Base-by-base conservation (phyloP, 1,140 invertebrate species). In the Spodoptera frugiperda region DNA sequence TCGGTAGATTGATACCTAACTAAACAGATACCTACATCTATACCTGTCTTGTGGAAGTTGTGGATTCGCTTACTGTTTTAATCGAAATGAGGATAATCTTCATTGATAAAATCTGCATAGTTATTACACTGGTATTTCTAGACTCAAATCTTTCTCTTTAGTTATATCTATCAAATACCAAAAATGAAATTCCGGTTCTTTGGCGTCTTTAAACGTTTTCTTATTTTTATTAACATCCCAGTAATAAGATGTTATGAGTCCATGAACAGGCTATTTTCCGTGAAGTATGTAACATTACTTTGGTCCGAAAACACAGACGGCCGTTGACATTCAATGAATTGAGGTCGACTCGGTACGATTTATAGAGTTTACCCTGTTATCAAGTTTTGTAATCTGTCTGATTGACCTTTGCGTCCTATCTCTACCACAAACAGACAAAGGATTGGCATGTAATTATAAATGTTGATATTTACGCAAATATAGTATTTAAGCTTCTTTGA, bases 201-300 rank as follows among this genome's bases (percentile, higher is more conserved):
- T 17, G 63, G 44, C n/a, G 11, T 33, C 4, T 9, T 33, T 2
- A 33, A 5, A 51, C 14, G 6, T 3, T 51, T 6, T 51, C 15
- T 51, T 51, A 51, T 51, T 19, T 25, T 21, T 21, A 25, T 19
- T 54, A 15, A 19, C 30, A 54, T 53, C 15, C 14, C 51, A 17
- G n/a, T n/a, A n/a, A 39, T 39, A 70, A 39, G 25, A 54, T 53
- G 67, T 33, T 70, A 70, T 39, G 67, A 68, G 65, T 68, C 49
- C 48, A 19, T 53, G n/a, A 10, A 25, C 51, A 68, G 65, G 65
- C 53, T 49, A 68, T 14, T 68, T 68, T 68, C 53, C 12, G 17
- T 53, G 65, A 70, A 67, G 51, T 49, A 67, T 49, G 44, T 67
- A 67, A 30, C 19, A 12, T 49, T 54, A 44, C 54, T 53, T 10